Percentiles rank a stretch among this genome's conserved stretches.
These are phyloP conservation scores for Erpornis zantholeuca DNA, from an alignment of 2,113 vertebrate genomes.

Conservation along the genomic window DNA sequence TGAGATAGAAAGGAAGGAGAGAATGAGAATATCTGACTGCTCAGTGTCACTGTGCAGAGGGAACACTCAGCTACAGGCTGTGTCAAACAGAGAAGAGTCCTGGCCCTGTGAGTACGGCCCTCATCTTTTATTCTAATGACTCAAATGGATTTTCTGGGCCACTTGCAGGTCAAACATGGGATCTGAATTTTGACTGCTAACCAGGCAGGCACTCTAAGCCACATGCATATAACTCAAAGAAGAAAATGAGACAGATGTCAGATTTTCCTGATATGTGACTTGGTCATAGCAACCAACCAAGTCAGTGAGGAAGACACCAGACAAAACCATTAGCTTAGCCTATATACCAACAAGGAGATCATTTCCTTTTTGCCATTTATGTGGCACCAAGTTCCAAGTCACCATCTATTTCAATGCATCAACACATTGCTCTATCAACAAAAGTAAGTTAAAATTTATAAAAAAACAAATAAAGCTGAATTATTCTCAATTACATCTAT, in stretches of 20 bases:
- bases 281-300: not conserved
- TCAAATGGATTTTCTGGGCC: not conserved
- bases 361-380: not conserved
- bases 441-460: not conserved
- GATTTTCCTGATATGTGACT: rapidly evolving
- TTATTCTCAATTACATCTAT: not conserved
- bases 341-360: not conserved
- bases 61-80: not conserved
- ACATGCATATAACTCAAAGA: not conserved
- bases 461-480: not conserved
- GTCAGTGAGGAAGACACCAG: not conserved
- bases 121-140: not conserved
- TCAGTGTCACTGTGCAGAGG: not conserved
- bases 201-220: not conserved
- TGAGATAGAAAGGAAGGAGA: not conserved
- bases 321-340: not conserved
- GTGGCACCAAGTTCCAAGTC: not conserved
- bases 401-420: not conserved
- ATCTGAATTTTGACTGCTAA: not conserved
- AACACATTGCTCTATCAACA: not conserved
- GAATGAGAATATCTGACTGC: not conserved
- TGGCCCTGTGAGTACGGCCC: not conserved
- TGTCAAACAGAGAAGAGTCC: not conserved
- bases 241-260: not conserved
- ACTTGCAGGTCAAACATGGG: not conserved